These are phyloP conservation scores for Rhinolophus sinicus DNA, from an alignment of 2,113 vertebrate genomes.

Conservation along the genomic window DNA sequence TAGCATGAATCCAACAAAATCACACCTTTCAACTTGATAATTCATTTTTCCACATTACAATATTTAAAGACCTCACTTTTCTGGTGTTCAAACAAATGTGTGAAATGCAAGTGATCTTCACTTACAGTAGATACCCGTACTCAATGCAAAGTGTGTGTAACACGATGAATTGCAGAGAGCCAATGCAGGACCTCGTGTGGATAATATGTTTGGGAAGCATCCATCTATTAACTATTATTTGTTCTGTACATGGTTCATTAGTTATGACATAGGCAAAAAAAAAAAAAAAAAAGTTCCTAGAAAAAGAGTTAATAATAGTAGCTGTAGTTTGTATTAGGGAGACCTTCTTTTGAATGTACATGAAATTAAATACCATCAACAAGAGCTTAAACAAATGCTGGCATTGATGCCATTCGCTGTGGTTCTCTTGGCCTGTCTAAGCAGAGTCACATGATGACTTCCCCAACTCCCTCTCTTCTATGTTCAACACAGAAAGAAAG, in stretches of 20 bases:
- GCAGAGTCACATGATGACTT: background rate
- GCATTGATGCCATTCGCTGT: background rate
- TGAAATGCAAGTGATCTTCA: background rate
- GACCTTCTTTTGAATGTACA: background rate
- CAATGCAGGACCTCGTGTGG: fast-evolving
- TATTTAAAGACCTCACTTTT: background rate
- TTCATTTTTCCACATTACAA: background rate
- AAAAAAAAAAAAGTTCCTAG: background rate
- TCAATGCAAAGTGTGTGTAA: too few relatives aligned
- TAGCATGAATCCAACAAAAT: background rate
- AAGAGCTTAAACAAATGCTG: background rate
- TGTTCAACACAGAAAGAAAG: background rate
- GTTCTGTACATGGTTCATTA: background rate
- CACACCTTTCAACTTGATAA: background rate
- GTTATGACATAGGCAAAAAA: background rate
- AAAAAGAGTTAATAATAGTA: background rate
- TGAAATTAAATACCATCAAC: background rate
- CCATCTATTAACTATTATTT: background rate
- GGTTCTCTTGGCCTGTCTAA: background rate
- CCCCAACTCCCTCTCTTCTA: background rate
- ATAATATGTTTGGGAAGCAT: background rate
- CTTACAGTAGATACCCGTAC: background rate
- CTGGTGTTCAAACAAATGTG: background rate
- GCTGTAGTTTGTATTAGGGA: background rate
- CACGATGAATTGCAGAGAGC: too few relatives aligned